These are phyloP conservation scores for Catostomus latipinnis DNA, from an alignment of 2,797 vertebrate genomes.

Conservation along the genomic window DNA sequence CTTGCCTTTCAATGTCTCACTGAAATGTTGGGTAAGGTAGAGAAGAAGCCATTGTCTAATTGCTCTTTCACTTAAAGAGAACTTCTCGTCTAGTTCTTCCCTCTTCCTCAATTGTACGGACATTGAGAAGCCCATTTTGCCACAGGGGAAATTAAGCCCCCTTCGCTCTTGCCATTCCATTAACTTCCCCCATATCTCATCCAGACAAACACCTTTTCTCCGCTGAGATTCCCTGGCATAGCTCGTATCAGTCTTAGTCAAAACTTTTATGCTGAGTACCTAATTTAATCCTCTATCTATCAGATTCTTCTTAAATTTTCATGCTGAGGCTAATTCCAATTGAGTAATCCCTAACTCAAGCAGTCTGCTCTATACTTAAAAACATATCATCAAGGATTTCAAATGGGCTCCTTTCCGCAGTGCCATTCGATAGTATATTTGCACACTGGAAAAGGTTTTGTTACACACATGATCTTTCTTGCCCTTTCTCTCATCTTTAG, in stretches of 20 bases:
- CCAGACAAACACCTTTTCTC: slow-evolving; percentile 15
- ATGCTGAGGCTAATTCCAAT: slow-evolving; percentile 1
- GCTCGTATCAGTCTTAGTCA: slow-evolving; percentile 30
- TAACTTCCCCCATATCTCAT: slow-evolving; percentile 29
- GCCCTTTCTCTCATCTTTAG: background rate
- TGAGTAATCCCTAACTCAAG: slow-evolving; percentile 20
- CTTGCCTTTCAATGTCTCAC: too few relatives aligned
- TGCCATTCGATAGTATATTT: slow-evolving; percentile 25
- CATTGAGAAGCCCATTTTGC: background rate
- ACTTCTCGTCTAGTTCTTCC: background rate
- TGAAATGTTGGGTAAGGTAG: background rate
- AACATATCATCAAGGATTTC: slow-evolving; percentile 21
- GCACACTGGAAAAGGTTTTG: slow-evolving; percentile 25
- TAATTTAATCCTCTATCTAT: slow-evolving; percentile 12
- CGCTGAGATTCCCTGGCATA: background rate
- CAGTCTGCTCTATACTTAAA: slow-evolving; percentile 10
- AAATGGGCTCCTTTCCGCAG: background rate
- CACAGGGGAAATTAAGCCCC: slow-evolving; percentile 39
- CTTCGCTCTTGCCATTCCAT: slow-evolving; percentile 10
- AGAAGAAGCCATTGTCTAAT: background rate
- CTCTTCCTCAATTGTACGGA: background rate
- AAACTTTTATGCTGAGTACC: background rate
- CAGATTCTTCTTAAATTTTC: background rate
- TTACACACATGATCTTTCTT: slow-evolving; percentile 22
- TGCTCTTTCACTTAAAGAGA: background rate